Evolutionary conservation across 2,113 vertebrate genomes (phyloP).

Genomic region (Crypturellus undulatus): DNA sequence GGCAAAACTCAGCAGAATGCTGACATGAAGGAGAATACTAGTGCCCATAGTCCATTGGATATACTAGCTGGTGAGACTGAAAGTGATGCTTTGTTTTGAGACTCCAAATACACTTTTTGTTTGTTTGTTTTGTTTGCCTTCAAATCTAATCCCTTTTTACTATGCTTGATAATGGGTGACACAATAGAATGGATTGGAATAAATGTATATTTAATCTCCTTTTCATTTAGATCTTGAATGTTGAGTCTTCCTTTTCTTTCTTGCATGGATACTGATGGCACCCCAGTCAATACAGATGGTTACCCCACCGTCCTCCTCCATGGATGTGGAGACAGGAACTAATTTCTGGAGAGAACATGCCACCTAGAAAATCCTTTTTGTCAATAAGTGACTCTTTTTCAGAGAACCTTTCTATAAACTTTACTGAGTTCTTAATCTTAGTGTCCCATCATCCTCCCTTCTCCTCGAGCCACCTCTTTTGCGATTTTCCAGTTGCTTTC

Average conservation of each 20-base stretch:
- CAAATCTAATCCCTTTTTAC: not conserved
- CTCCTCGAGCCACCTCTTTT: not conserved
- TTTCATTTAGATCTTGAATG: not conserved
- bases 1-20: not conserved
- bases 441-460: not conserved
- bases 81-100: not conserved
- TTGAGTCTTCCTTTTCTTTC: not conserved
- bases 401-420: slow-evolving; percentile 6
- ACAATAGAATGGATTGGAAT: not conserved
- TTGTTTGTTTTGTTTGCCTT: not conserved
- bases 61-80: not conserved
- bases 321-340: not conserved
- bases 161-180: not conserved
- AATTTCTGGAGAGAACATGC: not conserved
- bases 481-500: slow-evolving; percentile 12
- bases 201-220: not conserved
- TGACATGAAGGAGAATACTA: not conserved
- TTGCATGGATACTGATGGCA: not conserved
- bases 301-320: not conserved
- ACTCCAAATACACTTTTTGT: not conserved
- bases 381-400: slow-evolving; percentile 17
- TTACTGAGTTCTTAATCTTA: slow-evolving; percentile 15
- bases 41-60: not conserved
- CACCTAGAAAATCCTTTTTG: not conserved
- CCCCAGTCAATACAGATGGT: not conserved